phyloP scores from a whole-genome alignment of 2,888 invertebrate species.

The Molorchus minor region DNA sequence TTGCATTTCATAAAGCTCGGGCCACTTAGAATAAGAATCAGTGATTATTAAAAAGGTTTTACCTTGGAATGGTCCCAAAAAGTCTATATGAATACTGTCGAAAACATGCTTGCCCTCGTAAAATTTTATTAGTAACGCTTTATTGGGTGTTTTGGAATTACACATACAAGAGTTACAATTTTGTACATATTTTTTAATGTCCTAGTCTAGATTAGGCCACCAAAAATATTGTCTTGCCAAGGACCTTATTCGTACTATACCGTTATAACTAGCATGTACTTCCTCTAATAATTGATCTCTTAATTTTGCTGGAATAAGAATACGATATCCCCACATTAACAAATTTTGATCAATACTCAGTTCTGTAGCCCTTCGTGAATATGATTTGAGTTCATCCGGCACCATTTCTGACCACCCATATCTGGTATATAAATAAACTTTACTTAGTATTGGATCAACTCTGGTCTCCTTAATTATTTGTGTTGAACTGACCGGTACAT shows the following conservation, averaged over 20 bases:
- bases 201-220: constrained; percentile 48
- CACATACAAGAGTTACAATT: constrained; percentile 44
- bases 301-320: constrained; percentile 9
- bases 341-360: constrained; percentile 9
- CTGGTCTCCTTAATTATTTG: constrained; percentile 1
- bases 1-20: constrained; percentile 51
- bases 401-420: neutral
- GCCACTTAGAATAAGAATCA: constrained; percentile 60
- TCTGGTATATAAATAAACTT: constrained; percentile 6
- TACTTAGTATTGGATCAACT: too few relatives aligned
- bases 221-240: constrained; percentile 36
- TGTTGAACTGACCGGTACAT: neutral
- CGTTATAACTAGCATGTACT: constrained; percentile 32
- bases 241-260: constrained; percentile 42
- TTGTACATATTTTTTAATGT: constrained; percentile 45
- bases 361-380: neutral
- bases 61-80: constrained; percentile 51
- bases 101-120: constrained; percentile 48
- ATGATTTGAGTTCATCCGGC: neutral
- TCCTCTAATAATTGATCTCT: constrained; percentile 25
- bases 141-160: constrained; percentile 46
- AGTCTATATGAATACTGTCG: constrained; percentile 60
- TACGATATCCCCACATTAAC: constrained; percentile 18
- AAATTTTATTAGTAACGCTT: constrained; percentile 41
- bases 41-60: constrained; percentile 49